Evolutionary conservation across 92 coral and sea anemone species (phyloP).

Genomic region (Palythoa grandis): DNA sequence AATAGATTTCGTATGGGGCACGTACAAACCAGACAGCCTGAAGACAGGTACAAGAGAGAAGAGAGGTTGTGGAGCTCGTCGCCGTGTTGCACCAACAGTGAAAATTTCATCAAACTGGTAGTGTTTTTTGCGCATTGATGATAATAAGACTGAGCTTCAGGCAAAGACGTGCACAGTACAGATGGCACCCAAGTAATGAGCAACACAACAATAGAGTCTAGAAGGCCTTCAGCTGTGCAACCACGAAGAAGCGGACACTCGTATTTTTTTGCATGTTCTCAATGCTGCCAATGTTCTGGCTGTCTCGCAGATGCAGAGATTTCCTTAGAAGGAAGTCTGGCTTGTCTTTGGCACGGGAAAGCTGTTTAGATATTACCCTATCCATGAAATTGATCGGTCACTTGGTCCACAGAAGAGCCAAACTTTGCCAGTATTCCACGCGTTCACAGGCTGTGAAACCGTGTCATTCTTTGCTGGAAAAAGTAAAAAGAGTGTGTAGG

Average conservation of each 20-base stretch:
- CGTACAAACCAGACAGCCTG: too few relatives aligned
- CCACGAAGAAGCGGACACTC: conserved; percentile 50
- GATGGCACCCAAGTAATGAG: conserved; percentile 27
- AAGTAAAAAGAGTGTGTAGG: not conserved
- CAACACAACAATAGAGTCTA: not conserved
- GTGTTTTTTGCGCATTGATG: not conserved
- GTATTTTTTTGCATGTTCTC: conserved; percentile 41
- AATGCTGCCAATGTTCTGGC: conserved; percentile 46
- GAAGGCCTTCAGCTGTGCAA: conserved; percentile 52
- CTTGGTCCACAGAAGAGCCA: conserved; percentile 22
- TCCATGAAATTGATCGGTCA: conserved; percentile 27
- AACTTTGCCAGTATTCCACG: conserved; percentile 15
- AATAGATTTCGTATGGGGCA: too few relatives aligned
- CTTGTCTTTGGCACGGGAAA: conserved; percentile 26
- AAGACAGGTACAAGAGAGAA: too few relatives aligned
- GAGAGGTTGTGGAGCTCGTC: too few relatives aligned
- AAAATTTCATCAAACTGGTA: conserved; percentile 8
- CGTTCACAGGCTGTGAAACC: conserved; percentile 27
- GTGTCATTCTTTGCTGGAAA: conserved; percentile 1
- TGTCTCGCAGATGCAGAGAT: conserved; percentile 41
- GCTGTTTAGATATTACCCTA: conserved; percentile 40
- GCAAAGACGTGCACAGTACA: conserved; percentile 53
- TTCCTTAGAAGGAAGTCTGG: conserved; percentile 44
- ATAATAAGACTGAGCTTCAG: conserved; percentile 17
- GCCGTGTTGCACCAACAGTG: too few relatives aligned